Percentiles rank a stretch among this genome's conserved stretches.
Evolutionary conservation across 2,797 vertebrate species (phyloP).

Genomic region (Sebastes glaucus): DNA sequence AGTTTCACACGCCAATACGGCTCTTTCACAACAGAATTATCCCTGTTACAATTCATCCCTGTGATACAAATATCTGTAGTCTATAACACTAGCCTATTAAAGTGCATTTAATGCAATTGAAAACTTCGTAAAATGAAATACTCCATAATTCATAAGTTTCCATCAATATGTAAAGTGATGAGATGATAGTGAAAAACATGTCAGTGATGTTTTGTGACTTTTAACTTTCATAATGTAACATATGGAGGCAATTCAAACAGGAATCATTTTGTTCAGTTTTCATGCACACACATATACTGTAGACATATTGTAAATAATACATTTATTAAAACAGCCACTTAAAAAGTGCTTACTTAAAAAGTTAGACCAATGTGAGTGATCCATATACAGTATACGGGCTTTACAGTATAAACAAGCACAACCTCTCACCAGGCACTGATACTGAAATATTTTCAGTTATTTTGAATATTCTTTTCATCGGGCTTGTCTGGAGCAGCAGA

Average conservation of each 20-base stretch:
- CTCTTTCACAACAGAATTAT: not conserved
- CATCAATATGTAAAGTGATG: not conserved
- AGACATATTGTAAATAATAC: slow-evolving; percentile 50
- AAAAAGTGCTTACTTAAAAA: slow-evolving; percentile 36
- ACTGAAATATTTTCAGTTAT: not conserved
- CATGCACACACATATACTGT: not conserved
- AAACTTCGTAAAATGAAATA: not conserved
- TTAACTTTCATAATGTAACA: not conserved
- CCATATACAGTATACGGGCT: slow-evolving; percentile 5
- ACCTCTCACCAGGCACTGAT: not conserved
- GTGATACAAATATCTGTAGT: not conserved
- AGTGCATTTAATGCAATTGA: not conserved
- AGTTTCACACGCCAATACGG: not conserved
- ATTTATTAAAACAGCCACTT: slow-evolving; percentile 77
- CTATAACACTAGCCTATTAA: not conserved
- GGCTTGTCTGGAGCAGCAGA: not conserved
- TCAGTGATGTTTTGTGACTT: not conserved
- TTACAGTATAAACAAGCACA: slow-evolving; percentile 25
- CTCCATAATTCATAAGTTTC: not conserved
- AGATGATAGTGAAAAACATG: not conserved
- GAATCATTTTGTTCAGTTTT: fast-evolving
- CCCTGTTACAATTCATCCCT: not conserved
- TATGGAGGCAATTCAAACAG: not conserved
- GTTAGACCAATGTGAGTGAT: slow-evolving; percentile 49
- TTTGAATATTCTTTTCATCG: not conserved